Conservation (phyloP, 2,888 invertebrate species). For the Steinernema carpocapsae region DNA sequence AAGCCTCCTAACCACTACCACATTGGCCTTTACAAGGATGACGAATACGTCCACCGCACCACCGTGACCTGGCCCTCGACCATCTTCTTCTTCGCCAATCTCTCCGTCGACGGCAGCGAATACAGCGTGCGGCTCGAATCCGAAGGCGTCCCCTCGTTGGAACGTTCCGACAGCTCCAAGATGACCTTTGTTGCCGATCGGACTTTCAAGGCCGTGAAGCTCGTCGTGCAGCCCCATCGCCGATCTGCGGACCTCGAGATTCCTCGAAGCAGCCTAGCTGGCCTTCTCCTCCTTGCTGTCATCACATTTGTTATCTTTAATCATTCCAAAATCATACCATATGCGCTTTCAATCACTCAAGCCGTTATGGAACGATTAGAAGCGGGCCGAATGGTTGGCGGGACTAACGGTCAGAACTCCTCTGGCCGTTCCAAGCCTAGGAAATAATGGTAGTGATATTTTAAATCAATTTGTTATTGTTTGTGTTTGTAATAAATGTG, state of each 20-base stretch:
- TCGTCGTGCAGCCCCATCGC: slow-evolving; percentile 4
- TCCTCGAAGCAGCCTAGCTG: neutral
- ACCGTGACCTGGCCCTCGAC: slow-evolving; percentile 12
- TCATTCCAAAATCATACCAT: slow-evolving; percentile 2
- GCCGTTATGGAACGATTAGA: neutral
- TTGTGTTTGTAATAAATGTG: no score
- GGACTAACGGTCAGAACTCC: slow-evolving; percentile 1
- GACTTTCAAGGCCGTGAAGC: slow-evolving; percentile 12
- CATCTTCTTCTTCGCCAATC: slow-evolving; percentile 34
- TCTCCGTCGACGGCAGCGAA: neutral
- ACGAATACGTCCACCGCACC: slow-evolving; percentile 16
- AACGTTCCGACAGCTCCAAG: neutral
- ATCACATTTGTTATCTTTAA: slow-evolving; percentile 11
- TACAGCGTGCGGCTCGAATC: slow-evolving; percentile 6
- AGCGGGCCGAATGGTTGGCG: neutral
- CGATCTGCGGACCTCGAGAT: slow-evolving; percentile 10
- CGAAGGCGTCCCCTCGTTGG: neutral
- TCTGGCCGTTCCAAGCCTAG: slow-evolving; percentile 14
- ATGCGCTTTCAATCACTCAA: neutral
- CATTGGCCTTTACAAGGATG: slow-evolving; percentile 20
- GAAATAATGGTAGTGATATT: neutral
- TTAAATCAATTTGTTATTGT: neutral
- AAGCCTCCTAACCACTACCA: slow-evolving; percentile 25
- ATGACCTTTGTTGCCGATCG: neutral
- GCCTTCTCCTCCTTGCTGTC: neutral